Base-by-base conservation (phyloP, 2,888 invertebrate species). In the Drosophila setosimentum region DNA sequence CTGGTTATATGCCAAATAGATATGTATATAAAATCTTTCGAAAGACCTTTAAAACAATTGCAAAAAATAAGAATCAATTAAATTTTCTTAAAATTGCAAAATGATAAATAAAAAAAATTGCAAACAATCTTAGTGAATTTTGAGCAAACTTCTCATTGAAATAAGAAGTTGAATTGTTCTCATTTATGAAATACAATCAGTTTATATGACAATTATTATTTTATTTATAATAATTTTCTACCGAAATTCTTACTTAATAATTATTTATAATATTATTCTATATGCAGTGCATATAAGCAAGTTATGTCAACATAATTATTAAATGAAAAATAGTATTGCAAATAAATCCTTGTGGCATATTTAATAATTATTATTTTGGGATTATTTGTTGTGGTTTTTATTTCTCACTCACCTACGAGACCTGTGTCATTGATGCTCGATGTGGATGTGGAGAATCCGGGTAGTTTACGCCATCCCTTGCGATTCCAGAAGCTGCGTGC, bases 381-480 rank as follows among this genome's bases (percentile, higher is more conserved):
- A 0, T 13, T 49, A 21, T 49, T 18, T 2, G 40, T 40, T n/a
- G 13, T 6, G 24, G 13, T 13, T 29, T 11, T 11, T 29, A n/a
- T 24, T 13, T 2, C 0, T 7, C n/a, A 94, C 95, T 95, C 93
- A 96, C 96, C 96, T 92, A 85, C 68, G 60, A 95, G 94, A 70
- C 95, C 95, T 50, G 95, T 94, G 92, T 96, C 96, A 91, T 95
- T 95, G 90, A 95, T 95, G 91, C 95, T 96, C 84, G 95, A 95
- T 61, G 95, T 95, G 89, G 96, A 95, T 85, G 96, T 95, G 65
- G 95, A 95, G 89, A 96, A 95, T 33, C 96, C 96, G 21, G 96
- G 96, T 81, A 96, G 94, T 92, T 96, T 96, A 91, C 95, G 96
- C 96, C 96, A 97, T 2, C 96, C 95, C 90, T 96, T 96, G 92